Evolutionary conservation across 2,888 invertebrate species (phyloP), one percentile per base, ranked within the genome.

Genomic region (Cantharis flavilabris): DNA sequence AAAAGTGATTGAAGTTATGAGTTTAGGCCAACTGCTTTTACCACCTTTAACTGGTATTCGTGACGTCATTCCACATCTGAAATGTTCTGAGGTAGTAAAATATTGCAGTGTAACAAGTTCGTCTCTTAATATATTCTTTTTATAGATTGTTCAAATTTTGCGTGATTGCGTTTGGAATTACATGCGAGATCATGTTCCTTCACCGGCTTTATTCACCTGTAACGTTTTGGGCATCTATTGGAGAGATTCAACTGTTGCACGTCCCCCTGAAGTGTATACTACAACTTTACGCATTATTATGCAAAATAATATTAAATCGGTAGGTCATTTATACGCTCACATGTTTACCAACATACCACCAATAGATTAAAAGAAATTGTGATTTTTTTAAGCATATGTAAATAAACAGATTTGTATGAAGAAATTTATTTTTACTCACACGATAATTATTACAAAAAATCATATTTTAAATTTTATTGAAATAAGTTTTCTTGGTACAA

Each of bases 131-230:
- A 23, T 26, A 9, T 23, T 28, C 64, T 75, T 63, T 76, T 76
- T 86, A 75, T 85, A 93, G 95, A 93, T 96, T 80, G 94, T 94
- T 4, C 92, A 94, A 82, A 90, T 97, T 73, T 87, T 97, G 81
- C 91, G 95, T 71, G 97, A 97, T 85, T 96, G 96, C 84, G 91
- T 97, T 75, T 97, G 97, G 97, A 94, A 94, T 83, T 97, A 96
- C 86, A 94, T 97, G 87, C 92, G 96, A 81, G 97, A 97, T 85
- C 93, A 97, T 86, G 95, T 97, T 20, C 97, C 97, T 0, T 95
- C 96, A 0, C 97, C 97, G 0, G 94, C 95, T 0, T 88, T 96
- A 10, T 97, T 96, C 83, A 90, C 90, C 1, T 91, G 92, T 72
- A 94, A 95, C 85, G 88, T 90, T 49, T 92, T 92, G 83, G 93